Conservation (phyloP, 30 jellyfish, hydroid and myxozoan genomes). For the Cassiopea xamachana region DNA sequence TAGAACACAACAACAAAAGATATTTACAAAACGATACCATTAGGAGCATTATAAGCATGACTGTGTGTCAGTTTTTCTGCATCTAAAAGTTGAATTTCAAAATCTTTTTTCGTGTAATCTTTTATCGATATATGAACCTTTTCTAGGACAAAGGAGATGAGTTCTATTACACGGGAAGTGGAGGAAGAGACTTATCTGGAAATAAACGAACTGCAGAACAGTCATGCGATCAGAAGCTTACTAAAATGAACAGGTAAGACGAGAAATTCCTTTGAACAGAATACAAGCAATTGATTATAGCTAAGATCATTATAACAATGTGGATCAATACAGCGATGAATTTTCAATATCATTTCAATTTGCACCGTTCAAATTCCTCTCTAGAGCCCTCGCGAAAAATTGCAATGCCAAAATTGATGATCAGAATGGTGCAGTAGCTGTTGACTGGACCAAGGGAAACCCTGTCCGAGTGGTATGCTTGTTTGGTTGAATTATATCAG, state of each 20-base stretch:
- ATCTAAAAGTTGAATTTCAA: too few species aligned
- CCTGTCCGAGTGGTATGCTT: conserved; percentile 94
- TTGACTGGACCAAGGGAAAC: conserved; percentile 85
- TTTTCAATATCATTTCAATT: background rate
- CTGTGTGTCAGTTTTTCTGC: too few species aligned
- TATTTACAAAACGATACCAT: too few species aligned
- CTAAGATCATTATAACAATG: too few species aligned
- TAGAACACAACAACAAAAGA: too few species aligned
- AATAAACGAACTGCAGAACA: conserved; percentile 97
- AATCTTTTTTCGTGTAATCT: too few species aligned
- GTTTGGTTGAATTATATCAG: background rate
- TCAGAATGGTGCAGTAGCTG: conserved; percentile 89
- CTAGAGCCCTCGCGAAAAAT: conserved; percentile 95
- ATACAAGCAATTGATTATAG: too few species aligned
- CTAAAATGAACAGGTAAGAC: conserved; percentile 87
- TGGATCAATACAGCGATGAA: background rate
- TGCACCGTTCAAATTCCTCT: background rate
- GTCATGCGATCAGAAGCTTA: conserved; percentile 90
- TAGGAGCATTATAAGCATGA: too few species aligned
- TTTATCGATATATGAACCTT: too few species aligned
- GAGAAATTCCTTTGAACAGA: background rate
- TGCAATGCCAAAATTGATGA: conserved; percentile 87
- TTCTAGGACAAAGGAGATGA: conserved; percentile 92
- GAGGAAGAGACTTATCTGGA: conserved; percentile 97
- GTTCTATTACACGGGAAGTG: conserved; percentile 95